phyloP scores from a whole-genome alignment of 2,113 vertebrate genomes.

The Dipodomys spectabilis region DNA sequence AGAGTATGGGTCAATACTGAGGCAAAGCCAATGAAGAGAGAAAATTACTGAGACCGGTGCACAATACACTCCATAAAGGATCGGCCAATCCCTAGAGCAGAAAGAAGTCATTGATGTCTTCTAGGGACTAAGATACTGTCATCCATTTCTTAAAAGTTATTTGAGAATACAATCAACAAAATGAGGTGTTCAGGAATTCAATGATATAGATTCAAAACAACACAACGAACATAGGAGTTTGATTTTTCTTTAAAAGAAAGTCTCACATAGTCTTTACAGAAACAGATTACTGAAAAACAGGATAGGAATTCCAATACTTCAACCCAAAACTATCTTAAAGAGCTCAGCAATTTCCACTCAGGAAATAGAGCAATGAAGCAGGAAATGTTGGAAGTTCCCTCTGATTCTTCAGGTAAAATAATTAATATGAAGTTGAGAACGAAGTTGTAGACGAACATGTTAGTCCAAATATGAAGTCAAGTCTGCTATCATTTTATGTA shows the following conservation, averaged over 20 bases:
- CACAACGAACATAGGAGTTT: background rate
- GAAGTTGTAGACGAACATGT: constrained; percentile 2
- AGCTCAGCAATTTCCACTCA: background rate
- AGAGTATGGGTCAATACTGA: background rate
- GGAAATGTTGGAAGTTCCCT: background rate
- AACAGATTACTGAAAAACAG: background rate
- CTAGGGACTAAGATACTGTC: background rate
- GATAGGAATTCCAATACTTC: background rate
- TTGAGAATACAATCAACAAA: constrained; percentile 1
- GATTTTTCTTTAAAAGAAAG: background rate
- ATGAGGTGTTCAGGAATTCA: background rate
- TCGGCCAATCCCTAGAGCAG: background rate
- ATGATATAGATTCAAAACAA: background rate
- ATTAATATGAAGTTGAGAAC: background rate
- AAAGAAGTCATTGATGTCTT: too few relatives aligned
- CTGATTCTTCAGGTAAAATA: background rate
- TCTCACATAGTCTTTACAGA: background rate
- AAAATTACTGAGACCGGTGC: background rate
- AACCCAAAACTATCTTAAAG: background rate
- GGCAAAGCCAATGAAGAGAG: background rate
- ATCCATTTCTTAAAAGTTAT: constrained; percentile 20
- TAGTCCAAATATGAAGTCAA: background rate
- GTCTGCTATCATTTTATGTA: background rate
- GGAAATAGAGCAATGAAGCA: background rate
- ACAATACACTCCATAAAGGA: background rate